A percentile compares a stretch with the other conserved stretches of the same genome.
These are phyloP conservation scores for Sepioteuthis lessoniana DNA, from an alignment of 2,888 invertebrate genomes.

Conservation along the genomic window DNA sequence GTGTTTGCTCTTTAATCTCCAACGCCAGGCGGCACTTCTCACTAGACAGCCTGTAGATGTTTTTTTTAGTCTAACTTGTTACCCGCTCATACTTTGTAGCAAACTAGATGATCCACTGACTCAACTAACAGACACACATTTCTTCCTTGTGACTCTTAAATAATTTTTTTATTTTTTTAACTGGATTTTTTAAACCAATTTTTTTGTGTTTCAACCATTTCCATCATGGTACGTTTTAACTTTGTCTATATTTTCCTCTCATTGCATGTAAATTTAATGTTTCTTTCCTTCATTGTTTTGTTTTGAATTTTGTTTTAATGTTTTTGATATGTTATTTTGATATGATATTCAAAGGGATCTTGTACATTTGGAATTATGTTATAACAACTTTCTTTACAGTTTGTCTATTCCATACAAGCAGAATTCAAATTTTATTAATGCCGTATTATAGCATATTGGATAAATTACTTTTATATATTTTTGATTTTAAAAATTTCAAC, in stretches of 20 bases:
- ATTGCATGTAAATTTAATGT: not conserved
- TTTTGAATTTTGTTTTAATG: not conserved
- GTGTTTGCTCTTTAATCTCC: constrained; percentile 8
- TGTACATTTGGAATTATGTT: not conserved
- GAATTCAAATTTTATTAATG: not conserved
- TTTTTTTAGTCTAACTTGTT: not conserved
- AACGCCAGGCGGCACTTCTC: not conserved
- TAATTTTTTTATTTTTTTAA: not conserved
- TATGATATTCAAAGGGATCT: not conserved
- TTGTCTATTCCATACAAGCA: not conserved
- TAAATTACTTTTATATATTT: not conserved
- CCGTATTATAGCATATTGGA: not conserved
- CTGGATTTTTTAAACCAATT: not conserved
- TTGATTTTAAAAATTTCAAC: too few relatives aligned
- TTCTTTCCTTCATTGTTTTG: not conserved
- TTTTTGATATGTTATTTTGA: not conserved
- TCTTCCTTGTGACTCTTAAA: too few relatives aligned
- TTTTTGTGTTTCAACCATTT: not conserved
- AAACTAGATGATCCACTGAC: not conserved
- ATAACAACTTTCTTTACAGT: not conserved
- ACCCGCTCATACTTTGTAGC: not conserved
- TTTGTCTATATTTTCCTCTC: not conserved
- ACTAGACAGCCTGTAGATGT: not conserved
- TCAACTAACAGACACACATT: not conserved
- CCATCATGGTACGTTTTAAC: constrained; percentile 16